Conservation (phyloP, 2,113 vertebrate genomes). For the Nettapus auritus region DNA sequence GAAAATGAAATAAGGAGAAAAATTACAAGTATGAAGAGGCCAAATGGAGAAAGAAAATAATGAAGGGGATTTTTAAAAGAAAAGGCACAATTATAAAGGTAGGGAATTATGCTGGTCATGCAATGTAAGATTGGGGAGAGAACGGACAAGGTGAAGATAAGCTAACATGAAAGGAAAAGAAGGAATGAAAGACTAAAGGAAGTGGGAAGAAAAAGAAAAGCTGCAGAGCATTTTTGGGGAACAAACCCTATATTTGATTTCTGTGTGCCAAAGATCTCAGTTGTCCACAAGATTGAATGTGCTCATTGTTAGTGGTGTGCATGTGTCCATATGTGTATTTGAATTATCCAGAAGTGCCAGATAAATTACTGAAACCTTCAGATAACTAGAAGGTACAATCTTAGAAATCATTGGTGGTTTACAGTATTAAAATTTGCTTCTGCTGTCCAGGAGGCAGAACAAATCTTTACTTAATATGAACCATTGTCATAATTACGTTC, state of each 20-base stretch:
- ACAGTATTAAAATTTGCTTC: background rate
- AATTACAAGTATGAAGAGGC: background rate
- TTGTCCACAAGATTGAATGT: background rate
- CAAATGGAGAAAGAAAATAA: background rate
- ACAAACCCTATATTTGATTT: background rate
- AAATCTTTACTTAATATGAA: background rate
- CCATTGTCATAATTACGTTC: background rate
- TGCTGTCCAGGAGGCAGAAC: background rate
- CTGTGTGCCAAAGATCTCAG: background rate
- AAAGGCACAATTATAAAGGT: background rate
- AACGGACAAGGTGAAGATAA: background rate
- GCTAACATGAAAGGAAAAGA: background rate
- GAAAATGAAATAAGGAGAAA: background rate
- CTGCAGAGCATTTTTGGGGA: background rate
- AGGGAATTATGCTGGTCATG: background rate
- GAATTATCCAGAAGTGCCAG: background rate
- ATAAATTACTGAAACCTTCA: background rate
- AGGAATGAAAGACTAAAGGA: background rate
- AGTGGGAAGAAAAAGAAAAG: background rate
- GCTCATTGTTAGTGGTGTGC: accelerated
- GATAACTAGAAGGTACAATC: background rate
- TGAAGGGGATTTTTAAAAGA: background rate
- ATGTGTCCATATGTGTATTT: background rate
- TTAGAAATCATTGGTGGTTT: background rate
- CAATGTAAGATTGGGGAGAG: background rate